Conservation (phyloP, 2,888 invertebrate genomes). For the Lepeophtheirus nordmannii region DNA sequence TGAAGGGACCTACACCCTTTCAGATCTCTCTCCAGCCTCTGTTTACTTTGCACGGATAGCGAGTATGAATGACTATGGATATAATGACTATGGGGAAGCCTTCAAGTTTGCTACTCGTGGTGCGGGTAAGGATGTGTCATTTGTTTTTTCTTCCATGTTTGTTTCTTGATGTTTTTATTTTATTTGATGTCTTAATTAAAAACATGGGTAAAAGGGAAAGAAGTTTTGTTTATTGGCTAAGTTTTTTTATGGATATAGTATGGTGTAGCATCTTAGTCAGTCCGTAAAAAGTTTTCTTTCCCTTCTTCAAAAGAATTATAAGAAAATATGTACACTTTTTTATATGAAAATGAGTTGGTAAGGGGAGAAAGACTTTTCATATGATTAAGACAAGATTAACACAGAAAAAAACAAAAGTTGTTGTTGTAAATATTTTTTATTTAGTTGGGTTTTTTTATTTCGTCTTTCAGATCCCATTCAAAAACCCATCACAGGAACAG, state of each 20-base stretch:
- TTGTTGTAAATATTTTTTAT: slow-evolving; percentile 3
- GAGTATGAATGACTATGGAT: slow-evolving; percentile 17
- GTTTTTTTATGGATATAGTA: too few relatives aligned
- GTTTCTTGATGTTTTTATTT: background rate
- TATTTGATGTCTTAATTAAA: too few relatives aligned
- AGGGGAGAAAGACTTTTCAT: too few relatives aligned
- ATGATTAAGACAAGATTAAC: background rate
- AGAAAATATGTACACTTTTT: background rate
- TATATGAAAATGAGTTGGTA: too few relatives aligned
- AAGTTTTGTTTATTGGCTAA: too few relatives aligned
- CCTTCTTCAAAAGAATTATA: background rate
- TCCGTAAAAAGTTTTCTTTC: background rate
- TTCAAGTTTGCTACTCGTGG: slow-evolving; percentile 22
- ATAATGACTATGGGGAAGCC: slow-evolving; percentile 16
- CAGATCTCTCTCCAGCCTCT: slow-evolving; percentile 9
- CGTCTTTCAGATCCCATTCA: slow-evolving; percentile 19
- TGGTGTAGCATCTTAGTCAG: too few relatives aligned
- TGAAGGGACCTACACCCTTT: slow-evolving; percentile 4
- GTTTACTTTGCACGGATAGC: slow-evolving; percentile 8
- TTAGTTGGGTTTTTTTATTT: background rate
- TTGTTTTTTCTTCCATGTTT: background rate
- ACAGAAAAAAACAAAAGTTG: background rate
- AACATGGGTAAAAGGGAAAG: too few relatives aligned
- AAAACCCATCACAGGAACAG: slow-evolving; percentile 25
- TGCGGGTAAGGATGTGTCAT: slow-evolving; percentile 7